These are phyloP conservation scores for Tetramorium alpestre DNA, from an alignment of 1,140 invertebrate species.

Conservation along the genomic window DNA sequence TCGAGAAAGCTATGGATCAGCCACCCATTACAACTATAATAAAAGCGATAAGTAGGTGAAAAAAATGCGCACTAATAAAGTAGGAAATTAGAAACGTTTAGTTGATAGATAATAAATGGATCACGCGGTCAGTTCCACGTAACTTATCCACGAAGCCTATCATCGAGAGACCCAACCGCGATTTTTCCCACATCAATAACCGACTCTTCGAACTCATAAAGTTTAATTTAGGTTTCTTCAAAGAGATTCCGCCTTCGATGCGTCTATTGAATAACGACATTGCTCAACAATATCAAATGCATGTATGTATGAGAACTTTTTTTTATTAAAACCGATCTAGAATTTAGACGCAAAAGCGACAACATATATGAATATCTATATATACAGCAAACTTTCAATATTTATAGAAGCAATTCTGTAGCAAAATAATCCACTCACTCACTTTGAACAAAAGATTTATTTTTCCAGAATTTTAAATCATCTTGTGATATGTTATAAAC, in stretches of 20 bases:
- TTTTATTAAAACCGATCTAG: not conserved
- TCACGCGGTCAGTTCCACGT: slow-evolving; percentile 4
- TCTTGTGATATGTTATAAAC: not conserved
- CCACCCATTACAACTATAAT: not conserved
- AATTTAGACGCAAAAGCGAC: not conserved
- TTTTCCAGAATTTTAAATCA: slow-evolving; percentile 2
- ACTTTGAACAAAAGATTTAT: not conserved
- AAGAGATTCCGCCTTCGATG: slow-evolving; percentile 13
- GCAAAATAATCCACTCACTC: not conserved
- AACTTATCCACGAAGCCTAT: slow-evolving; percentile 8
- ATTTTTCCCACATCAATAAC: slow-evolving; percentile 59
- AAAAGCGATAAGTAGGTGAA: not conserved
- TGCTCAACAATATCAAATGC: not conserved
- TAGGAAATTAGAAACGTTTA: slow-evolving; percentile 13
- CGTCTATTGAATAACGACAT: slow-evolving; percentile 18
- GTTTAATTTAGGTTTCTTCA: slow-evolving; percentile 44
- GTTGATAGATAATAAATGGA: slow-evolving; percentile 39
- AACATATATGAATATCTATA: not conserved
- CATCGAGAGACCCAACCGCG: not conserved
- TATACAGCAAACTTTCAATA: not conserved
- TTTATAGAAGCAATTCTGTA: not conserved
- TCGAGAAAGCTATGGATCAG: not conserved
- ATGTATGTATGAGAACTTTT: not conserved
- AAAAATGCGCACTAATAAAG: slow-evolving; percentile 27
- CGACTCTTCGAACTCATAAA: slow-evolving; percentile 36